These are phyloP conservation scores for Enteromius thamalakanensis DNA, from an alignment of 2,797 vertebrate genomes.

Conservation along the genomic window DNA sequence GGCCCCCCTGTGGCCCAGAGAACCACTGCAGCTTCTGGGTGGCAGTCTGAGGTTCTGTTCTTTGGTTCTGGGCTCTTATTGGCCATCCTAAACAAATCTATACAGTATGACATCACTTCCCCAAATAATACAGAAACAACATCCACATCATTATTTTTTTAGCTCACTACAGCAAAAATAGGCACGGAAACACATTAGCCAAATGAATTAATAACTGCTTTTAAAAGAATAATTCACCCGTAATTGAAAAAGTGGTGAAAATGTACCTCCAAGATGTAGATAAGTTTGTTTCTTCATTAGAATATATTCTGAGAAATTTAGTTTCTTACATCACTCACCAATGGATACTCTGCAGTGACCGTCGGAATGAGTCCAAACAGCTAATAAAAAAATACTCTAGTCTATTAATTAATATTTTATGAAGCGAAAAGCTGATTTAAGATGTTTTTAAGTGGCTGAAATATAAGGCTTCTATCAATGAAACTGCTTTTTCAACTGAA, in stretches of 20 bases:
- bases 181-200: slow-evolving; percentile 15
- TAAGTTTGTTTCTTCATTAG: not conserved
- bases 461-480: not conserved
- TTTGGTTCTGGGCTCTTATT: slow-evolving; percentile 46
- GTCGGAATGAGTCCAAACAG: not conserved
- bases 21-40: slow-evolving; percentile 62
- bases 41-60: slow-evolving; percentile 34
- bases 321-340: not conserved
- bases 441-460: not conserved
- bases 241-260: not conserved
- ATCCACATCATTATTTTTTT: slow-evolving; percentile 2
- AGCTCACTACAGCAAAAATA: slow-evolving; percentile 29
- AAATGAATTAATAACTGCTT: slow-evolving; percentile 14
- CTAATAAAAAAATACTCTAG: not conserved
- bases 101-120: slow-evolving; percentile 8
- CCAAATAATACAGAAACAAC: slow-evolving; percentile 23
- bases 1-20: slow-evolving; percentile 66
- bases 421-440: not conserved
- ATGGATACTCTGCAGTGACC: not conserved
- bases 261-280: not conserved
- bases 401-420: not conserved
- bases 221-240: not conserved
- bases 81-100: not conserved
- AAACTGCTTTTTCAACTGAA: not conserved
- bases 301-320: not conserved